Evolutionary conservation across 2,888 invertebrate genomes (phyloP), one percentile per base, ranked within the genome.

Genomic region (Ophion costatus): DNA sequence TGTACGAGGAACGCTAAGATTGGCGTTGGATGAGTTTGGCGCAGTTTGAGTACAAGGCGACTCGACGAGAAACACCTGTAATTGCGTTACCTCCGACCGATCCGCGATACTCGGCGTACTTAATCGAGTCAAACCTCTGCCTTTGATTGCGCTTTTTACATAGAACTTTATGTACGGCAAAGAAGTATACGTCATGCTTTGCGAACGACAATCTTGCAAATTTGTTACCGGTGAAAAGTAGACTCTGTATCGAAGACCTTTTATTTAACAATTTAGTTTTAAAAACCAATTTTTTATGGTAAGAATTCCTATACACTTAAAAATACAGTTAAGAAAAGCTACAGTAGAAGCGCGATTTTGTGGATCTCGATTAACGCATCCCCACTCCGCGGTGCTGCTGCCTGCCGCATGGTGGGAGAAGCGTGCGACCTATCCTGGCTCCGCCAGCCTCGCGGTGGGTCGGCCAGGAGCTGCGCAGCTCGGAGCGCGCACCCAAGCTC

Each of bases 61-160:
- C 83, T 82, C 80, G 78, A 66, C 73, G 83, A 83, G 83, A 64
- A 75, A 79, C 81, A 73, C 66, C 67, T 67, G 77, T 84, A 81
- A 81, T 84, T 84, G 77, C 66, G 73, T 81, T 81, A 81, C 74
- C 56, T 66, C 38, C 77, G 38, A 67, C 33, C 70, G 67, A 84
- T 78, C 63, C 67, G 66, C 70, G 51, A 20, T 74, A 83, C 69
- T 75, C 70, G 70, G 71, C 56, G 57, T 70, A 59, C 78, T 73
- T 79, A 82, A 84, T 82, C 78, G 82, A 83, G 79, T 83, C 57
- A 79, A 79, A 75, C 42, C 56, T 56, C 38, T 75, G 79, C 45
- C 69, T 82, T 78, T 84, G 66, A 80, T 78, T 85, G 71, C 73
- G 71, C 56, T 57, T 63, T 24, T 80, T 63, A 29, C 80, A 70